Conservation (phyloP, 2,888 invertebrate species). For the Drosophila rellima region DNA sequence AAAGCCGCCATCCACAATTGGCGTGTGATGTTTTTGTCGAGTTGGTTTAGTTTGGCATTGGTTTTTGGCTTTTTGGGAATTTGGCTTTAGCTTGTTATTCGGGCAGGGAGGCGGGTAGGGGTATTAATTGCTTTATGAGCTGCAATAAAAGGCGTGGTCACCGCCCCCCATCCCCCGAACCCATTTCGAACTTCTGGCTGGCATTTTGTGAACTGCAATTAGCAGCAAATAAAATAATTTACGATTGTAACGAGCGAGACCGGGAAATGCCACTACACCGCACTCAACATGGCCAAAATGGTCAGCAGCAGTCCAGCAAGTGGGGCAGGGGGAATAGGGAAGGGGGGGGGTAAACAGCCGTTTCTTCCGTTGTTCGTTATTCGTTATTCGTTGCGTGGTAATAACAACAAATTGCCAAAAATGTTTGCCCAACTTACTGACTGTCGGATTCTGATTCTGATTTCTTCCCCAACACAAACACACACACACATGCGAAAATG, state of each 20-base stretch:
- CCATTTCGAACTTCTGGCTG: conserved; percentile 36
- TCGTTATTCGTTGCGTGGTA: conserved; percentile 45
- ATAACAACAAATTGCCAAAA: conserved; percentile 73
- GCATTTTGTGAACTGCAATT: conserved; percentile 76
- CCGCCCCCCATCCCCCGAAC: not conserved
- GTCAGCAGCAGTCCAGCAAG: conserved; percentile 19
- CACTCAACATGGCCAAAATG: conserved; percentile 32
- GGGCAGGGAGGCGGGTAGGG: not conserved
- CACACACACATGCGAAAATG: conserved; percentile 1
- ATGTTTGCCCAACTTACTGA: conserved; percentile 51
- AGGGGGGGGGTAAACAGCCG: conserved; percentile 27
- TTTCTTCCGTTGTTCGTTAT: conserved; percentile 20
- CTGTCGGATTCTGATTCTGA: conserved; percentile 45
- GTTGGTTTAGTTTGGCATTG: conserved; percentile 62
- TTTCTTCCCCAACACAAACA: conserved; percentile 39
- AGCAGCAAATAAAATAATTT: conserved; percentile 82
- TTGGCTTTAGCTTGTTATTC: not conserved
- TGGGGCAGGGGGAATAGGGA: not conserved
- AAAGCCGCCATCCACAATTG: conserved; percentile 69
- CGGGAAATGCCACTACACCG: conserved; percentile 55
- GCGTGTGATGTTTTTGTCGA: conserved; percentile 39
- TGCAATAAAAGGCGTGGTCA: conserved; percentile 73
- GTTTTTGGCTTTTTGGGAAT: conserved; percentile 1
- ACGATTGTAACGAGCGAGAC: conserved; percentile 73
- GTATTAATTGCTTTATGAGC: conserved; percentile 81